These are phyloP conservation scores for Notarius quadriscutis DNA, from an alignment of 2,113 vertebrate species.

Conservation along the genomic window DNA sequence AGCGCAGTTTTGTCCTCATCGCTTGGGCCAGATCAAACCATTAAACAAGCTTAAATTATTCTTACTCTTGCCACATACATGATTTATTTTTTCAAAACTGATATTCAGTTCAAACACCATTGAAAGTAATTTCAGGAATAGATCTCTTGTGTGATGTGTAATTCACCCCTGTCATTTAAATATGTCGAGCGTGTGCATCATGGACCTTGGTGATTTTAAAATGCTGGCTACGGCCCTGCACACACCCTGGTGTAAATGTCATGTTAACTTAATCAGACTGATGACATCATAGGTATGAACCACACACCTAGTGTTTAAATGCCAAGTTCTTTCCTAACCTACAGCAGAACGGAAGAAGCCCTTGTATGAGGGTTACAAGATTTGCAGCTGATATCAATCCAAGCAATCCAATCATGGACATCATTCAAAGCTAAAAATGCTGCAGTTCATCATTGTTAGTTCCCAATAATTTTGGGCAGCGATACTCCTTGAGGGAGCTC, in stretches of 20 bases:
- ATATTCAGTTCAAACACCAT: no score
- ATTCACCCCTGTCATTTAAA: no score
- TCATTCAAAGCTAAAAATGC: neutral
- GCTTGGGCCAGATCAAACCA: no score
- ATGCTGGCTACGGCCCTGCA: no score
- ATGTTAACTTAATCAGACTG: neutral
- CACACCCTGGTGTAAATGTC: neutral
- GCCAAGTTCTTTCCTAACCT: neutral
- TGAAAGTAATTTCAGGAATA: no score
- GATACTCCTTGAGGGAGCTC: neutral
- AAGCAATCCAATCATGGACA: neutral
- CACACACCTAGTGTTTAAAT: neutral
- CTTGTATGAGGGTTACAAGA: neutral
- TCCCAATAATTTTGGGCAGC: neutral
- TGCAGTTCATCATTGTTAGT: neutral
- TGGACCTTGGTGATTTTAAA: no score
- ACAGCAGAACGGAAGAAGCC: neutral
- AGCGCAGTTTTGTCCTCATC: no score
- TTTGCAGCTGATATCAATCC: neutral
- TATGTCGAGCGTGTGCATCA: no score
- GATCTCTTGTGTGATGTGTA: no score
- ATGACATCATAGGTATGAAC: constrained; percentile 6
- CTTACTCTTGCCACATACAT: no score
- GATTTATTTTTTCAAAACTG: no score
- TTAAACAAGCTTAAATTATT: no score